phyloP scores from a whole-genome alignment of 2,797 vertebrate species.

The Melanotaenia boesemani region DNA sequence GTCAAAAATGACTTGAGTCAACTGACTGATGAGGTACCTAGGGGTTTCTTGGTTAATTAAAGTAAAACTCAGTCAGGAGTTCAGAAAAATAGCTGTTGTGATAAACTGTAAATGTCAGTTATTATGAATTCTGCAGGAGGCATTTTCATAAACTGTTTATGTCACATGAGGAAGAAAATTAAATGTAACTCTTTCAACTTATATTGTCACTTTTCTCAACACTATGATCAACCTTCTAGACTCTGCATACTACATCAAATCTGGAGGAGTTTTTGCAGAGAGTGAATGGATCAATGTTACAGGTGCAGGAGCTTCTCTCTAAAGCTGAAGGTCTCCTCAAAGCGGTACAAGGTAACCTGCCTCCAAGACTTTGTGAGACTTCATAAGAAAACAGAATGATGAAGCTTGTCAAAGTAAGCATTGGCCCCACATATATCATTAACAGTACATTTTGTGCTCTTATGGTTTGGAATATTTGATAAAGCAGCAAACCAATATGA shows the following conservation, averaged over 20 bases:
- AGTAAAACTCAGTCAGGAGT: slow-evolving; percentile 6
- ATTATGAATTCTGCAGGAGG: slow-evolving; percentile 7
- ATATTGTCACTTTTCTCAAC: neutral
- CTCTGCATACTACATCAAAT: slow-evolving; percentile 73
- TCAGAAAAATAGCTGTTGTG: neutral
- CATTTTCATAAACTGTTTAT: neutral
- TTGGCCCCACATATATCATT: neutral
- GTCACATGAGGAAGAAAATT: neutral
- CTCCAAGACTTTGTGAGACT: neutral
- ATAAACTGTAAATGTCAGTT: slow-evolving; percentile 13
- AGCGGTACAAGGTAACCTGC: slow-evolving; percentile 79
- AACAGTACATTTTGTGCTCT: slow-evolving; percentile 20
- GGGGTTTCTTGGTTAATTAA: slow-evolving; percentile 13
- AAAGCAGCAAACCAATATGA: slow-evolving; percentile 80
- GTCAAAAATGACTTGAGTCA: slow-evolving; percentile 77
- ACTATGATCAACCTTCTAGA: slow-evolving; percentile 67
- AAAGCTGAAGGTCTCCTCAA: slow-evolving; percentile 76
- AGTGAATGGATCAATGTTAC: slow-evolving; percentile 73
- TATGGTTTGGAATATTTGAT: slow-evolving; percentile 47
- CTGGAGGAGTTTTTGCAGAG: slow-evolving; percentile 76
- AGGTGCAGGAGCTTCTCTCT: slow-evolving; percentile 73
- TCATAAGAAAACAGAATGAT: slow-evolving; percentile 4
- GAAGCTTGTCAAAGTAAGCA: neutral
- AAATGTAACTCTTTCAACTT: neutral
- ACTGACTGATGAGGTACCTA: slow-evolving; percentile 85